Base-by-base conservation (phyloP, 2,888 invertebrate species). In the Podabrus alpinus region DNA sequence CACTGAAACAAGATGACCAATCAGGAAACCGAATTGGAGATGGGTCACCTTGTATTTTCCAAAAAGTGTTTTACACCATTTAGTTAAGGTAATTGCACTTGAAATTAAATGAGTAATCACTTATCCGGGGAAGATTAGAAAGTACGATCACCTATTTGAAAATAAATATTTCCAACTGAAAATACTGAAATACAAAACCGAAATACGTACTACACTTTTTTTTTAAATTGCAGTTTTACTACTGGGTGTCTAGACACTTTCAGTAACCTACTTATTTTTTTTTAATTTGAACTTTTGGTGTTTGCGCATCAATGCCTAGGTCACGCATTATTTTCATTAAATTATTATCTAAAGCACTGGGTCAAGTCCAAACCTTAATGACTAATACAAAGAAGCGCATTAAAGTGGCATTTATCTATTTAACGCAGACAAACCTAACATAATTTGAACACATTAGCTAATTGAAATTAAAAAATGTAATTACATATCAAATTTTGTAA, bases 271-370 rank as follows among this genome's bases (percentile, higher is more conserved):
- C 45, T n/a, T 45, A n/a, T n/a, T 45, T n/a, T n/a, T 21, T 45
- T n/a, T n/a, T 45, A 45, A 45, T 45, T 45, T 45, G 45, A 45
- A 45, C 45, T 45, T 45, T 45, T 45, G 45, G 45, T 45, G 76
- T 82, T 82, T 79, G 78, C 82, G 83, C 82, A 83, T 80, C 81
- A 80, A 79, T 84, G 82, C 82, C 81, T 83, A 80, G 82, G 83
- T 82, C 83, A 80, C 79, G 79, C 71, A 66, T 72, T 71, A 72
- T 66, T 69, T 69, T 72, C 72, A 69, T 72, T 72, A 71, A 68
- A 72, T 69, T 67, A 77, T 79, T 71, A 76, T 76, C 74, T 79
- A 78, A 80, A 80, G 79, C 74, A 77, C 74, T 75, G 75, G 75
- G 75, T 75, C 75, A 75, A 75, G 75, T 75, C 71, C 75, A 64